Evolutionary conservation across 2,797 vertebrate species (phyloP).

Genomic region (Astyanax mexicanus): DNA sequence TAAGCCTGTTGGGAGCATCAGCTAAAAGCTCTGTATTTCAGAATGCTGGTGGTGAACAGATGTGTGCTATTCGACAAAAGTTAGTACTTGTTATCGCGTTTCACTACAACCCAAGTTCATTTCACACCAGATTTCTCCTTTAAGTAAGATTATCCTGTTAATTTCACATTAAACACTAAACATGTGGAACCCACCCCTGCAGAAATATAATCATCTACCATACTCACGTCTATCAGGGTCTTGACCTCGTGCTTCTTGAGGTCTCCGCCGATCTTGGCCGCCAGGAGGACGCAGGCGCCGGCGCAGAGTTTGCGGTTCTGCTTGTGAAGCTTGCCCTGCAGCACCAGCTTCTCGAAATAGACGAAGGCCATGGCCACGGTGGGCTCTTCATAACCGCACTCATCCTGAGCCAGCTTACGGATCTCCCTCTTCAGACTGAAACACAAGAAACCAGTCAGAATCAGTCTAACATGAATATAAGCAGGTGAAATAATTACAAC

Average conservation of each 20-base stretch:
- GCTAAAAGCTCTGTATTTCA: no score
- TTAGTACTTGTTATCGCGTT: no score
- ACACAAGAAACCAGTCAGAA: constrained; percentile 21
- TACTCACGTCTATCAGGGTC: constrained; percentile 93
- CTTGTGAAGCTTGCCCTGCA: constrained; percentile 97
- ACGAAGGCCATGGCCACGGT: constrained; percentile 99
- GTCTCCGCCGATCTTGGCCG: constrained; percentile 96
- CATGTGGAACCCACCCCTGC: no score
- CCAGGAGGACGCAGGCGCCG: constrained; percentile 93
- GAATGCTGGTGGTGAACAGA: no score
- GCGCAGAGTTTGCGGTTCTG: constrained; percentile 98
- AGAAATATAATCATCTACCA: not conserved
- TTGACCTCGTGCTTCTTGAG: constrained; percentile 98
- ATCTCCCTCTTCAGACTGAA: constrained; percentile 95
- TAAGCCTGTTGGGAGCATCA: no score
- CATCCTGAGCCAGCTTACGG: constrained; percentile 93
- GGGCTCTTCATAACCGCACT: constrained; percentile 94
- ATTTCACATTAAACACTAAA: no score
- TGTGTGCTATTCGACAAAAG: no score
- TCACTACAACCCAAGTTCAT: no score
- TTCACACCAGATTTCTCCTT: no score
- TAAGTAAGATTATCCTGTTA: no score
- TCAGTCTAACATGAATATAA: not conserved
- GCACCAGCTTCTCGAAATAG: constrained; percentile 98
- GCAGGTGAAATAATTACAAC: no score